Percentiles rank a stretch among this genome's conserved stretches.
Conservation (phyloP, 2,113 vertebrate genomes). For the Psilopsiagon aymara region DNA sequence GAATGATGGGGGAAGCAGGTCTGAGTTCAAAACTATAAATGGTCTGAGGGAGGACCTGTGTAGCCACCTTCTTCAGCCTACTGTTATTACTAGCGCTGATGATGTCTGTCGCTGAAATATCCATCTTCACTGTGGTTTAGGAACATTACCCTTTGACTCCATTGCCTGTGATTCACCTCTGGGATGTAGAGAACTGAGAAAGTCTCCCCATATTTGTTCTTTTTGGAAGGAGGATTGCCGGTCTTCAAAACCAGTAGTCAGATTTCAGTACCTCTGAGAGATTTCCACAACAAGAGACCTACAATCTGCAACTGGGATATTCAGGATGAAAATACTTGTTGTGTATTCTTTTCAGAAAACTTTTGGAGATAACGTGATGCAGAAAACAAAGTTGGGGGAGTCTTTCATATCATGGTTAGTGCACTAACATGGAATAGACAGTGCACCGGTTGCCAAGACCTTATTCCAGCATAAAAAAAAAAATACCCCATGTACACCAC, state of each 20-base stretch:
- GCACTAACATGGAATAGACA: not conserved
- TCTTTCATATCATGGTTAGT: not conserved
- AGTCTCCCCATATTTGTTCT: not conserved
- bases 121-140: not conserved
- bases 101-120: not conserved
- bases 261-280: not conserved
- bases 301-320: not conserved
- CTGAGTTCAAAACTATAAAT: not conserved
- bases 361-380: not conserved
- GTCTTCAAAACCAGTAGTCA: not conserved
- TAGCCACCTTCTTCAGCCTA: not conserved
- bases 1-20: not conserved
- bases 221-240: not conserved
- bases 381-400: accelerated
- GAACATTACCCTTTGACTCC: not conserved
- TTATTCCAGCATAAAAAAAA: not conserved
- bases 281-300: not conserved
- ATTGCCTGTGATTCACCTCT: not conserved
- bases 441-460: not conserved
- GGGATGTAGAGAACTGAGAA: not conserved
- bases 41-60: not conserved
- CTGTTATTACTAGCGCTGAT: not conserved
- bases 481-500: accelerated
- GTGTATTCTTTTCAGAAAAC: not conserved
- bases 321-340: not conserved